phyloP scores from a whole-genome alignment of 1,140 invertebrate species.

The Aphidius gifuensis region DNA sequence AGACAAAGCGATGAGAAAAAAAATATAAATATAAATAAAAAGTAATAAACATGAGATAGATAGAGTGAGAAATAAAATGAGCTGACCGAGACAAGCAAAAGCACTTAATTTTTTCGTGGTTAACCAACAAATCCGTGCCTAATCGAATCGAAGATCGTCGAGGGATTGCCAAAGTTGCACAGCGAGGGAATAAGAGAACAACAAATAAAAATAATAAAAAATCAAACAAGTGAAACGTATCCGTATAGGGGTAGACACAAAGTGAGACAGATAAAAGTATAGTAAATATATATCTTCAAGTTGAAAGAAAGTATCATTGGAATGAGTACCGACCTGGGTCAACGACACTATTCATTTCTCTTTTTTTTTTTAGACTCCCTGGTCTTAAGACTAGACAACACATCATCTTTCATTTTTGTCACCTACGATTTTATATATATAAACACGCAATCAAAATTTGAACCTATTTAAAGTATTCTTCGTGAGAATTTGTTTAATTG shows the following conservation, averaged over 20 bases:
- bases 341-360: conserved; percentile 25
- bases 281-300: too few relatives aligned
- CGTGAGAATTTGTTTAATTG: too few relatives aligned
- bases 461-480: too few relatives aligned
- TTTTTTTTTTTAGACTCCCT: neutral
- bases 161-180: conserved; percentile 19
- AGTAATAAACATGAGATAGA: neutral
- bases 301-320: too few relatives aligned
- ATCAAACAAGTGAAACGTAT: too few relatives aligned
- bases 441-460: too few relatives aligned
- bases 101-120: conserved; percentile 33
- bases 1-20: too few relatives aligned
- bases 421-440: too few relatives aligned
- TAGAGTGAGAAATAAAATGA: too few relatives aligned
- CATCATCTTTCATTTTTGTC: conserved; percentile 5
- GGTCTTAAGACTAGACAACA: neutral
- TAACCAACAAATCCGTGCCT: conserved; percentile 27
- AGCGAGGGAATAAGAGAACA: conserved; percentile 6
- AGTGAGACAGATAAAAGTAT: neutral
- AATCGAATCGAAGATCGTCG: conserved; percentile 32
- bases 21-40: too few relatives aligned
- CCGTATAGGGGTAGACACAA: neutral
- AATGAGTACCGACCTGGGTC: conserved; percentile 35
- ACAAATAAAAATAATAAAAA: neutral
- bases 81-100: conserved; percentile 26